Evolutionary conservation across 92 coral and sea anemone genomes (phyloP), one percentile per base, ranked within the genome.

Genomic region (Actinernus sp.): DNA sequence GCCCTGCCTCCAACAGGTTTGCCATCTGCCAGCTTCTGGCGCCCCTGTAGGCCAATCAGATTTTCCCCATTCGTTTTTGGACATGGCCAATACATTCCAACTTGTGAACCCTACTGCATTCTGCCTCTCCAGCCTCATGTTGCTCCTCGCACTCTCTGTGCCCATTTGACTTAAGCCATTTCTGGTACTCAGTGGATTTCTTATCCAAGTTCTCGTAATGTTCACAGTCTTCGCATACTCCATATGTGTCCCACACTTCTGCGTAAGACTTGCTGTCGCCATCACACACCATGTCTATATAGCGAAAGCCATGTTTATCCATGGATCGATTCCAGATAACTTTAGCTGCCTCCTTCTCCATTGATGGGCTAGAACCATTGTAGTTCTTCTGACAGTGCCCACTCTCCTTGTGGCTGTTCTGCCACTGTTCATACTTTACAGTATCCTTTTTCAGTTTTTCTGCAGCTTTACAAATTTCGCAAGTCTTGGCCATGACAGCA

Each of bases 261-360:
- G 71, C 53, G 40, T 73, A 82, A 10, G 71, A 41, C 67, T 73
- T 81, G n/a, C 68, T 63, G 52, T 71, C 87, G 31, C 87, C n/a
- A n/a, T n/a, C n/a, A n/a, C n/a, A n/a, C n/a, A 45, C 52, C 52
- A 45, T 45, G 52, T 45, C 52, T 4, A 45, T 17, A 45, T 45
- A 45, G 21, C 52, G 52, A 12, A 45, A 18, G 4, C 52, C 52
- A 18, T 45, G 52, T 17, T 45, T 20, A 25, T 47, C 71, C 23
- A 27, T 24, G 41, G 67, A 68, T 59, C 76, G 22, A 22, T 71
- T 77, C 77, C 82, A 65, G 51, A 73, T 11, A 58, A 49, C 25
- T 65, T 73, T 81, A 13, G 88, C 81, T 26, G 47, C 63, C 41
- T 45, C 87, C 48, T 47, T 51, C 37, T 81, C 81, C 81, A 81